phyloP scores from a whole-genome alignment of 2,797 vertebrate species.

The Xenopus petersii region DNA sequence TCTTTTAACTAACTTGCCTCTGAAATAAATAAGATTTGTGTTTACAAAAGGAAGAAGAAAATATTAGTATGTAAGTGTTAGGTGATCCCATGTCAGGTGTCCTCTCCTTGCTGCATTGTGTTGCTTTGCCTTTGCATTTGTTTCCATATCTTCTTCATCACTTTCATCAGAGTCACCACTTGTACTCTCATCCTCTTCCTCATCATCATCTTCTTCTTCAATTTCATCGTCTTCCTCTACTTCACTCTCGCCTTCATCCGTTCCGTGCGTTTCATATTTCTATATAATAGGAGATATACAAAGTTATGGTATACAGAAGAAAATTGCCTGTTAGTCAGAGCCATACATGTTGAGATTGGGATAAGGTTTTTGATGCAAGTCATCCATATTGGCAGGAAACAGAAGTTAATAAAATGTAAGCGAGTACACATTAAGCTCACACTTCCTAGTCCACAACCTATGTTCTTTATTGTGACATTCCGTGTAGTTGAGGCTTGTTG shows the following conservation, averaged over 20 bases:
- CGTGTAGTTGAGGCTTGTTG: too few relatives aligned
- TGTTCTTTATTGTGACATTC: too few relatives aligned
- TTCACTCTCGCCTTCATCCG: slow-evolving; percentile 74
- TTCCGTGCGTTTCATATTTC: slow-evolving; percentile 78
- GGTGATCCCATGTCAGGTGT: slow-evolving; percentile 84
- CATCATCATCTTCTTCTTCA: slow-evolving; percentile 77
- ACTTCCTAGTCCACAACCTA: too few relatives aligned
- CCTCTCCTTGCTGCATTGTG: slow-evolving; percentile 72
- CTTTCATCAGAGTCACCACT: slow-evolving; percentile 87
- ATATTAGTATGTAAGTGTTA: slow-evolving; percentile 77
- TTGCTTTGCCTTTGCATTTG: slow-evolving; percentile 66
- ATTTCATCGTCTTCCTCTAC: slow-evolving; percentile 73
- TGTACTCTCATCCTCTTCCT: slow-evolving; percentile 81
- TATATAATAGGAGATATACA: slow-evolving; percentile 50
- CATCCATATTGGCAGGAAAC: too few relatives aligned
- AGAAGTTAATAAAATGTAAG: too few relatives aligned
- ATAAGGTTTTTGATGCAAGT: too few relatives aligned
- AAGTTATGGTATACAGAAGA: not conserved
- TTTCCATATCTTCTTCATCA: slow-evolving; percentile 82
- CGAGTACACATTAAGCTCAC: too few relatives aligned
- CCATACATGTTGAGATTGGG: too few relatives aligned
- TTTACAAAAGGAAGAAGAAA: slow-evolving; percentile 63
- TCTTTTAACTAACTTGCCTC: slow-evolving; percentile 48
- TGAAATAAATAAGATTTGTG: slow-evolving; percentile 60
- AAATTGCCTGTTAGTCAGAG: too few relatives aligned